Evolutionary conservation across 2,113 vertebrate genomes (phyloP), one percentile per base, ranked within the genome.

Genomic region (Mystacornis crossleyi): DNA sequence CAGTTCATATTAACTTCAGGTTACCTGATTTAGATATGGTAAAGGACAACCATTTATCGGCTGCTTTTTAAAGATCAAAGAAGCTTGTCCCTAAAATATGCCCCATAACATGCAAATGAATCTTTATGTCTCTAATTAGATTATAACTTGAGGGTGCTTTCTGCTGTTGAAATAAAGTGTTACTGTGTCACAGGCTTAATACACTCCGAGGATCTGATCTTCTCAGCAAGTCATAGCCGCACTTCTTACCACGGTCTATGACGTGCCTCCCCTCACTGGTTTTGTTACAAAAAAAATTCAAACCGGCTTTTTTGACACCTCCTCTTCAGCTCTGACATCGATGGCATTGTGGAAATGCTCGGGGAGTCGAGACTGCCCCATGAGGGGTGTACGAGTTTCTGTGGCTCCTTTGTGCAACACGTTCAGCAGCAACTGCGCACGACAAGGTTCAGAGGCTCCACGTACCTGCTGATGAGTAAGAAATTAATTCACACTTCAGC

Each of bases 41-140:
- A 90, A 74, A 90, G 75, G 92, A 90, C 69, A 86, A 40, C 28
- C 69, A 80, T 90, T 94, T 90, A 90, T 90, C 5, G 0, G 61
- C 62, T 86, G 81, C 78, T 89, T 91, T 94, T 66, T 53, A 90
- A 93, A 96, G 93, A 96, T 97, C 97, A 97, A 96, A 97, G 96
- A 43, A 70, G 31, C 61, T 78, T 47, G 89, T 93, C 82, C 94
- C 91, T 93, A 93, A 97, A 96, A 90, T 80, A 64, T 6, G 24
- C 82, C 84, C 72, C 86, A 38, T 67, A 84, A 89, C 74, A 93
- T 94, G 89, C 93, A 95, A 94, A 96, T 88, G 33, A 80, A 34
- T 66, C 86, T 61, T 92, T 91, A 86, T 62, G 74, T 82, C 70
- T 82, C 61, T 92, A 97, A 97, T 96, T 97, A 92, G 82, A 92